Percentiles rank a stretch among this genome's conserved stretches.
phyloP scores from a whole-genome alignment of 1,140 invertebrate species.

The Trissolcus basalis region DNA sequence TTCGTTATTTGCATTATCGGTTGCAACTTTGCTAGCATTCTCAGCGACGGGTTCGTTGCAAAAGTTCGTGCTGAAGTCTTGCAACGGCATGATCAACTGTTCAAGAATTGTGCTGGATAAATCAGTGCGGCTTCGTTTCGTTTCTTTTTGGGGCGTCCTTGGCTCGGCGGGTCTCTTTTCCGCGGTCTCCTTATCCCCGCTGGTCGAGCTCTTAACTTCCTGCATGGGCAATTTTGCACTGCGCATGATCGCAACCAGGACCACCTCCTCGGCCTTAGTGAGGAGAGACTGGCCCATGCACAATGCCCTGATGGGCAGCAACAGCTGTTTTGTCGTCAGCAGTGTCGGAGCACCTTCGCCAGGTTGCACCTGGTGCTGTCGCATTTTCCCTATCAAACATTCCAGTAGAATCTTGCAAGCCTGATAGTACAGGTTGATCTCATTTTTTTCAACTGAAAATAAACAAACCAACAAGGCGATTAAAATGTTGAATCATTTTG shows the following conservation, averaged over 20 bases:
- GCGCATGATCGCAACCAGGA: constrained; percentile 81
- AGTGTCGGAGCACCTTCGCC: constrained; percentile 67
- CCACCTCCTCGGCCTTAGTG: constrained; percentile 78
- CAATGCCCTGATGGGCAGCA: constrained; percentile 79
- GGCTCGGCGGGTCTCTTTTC: constrained; percentile 21
- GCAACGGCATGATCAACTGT: constrained; percentile 80
- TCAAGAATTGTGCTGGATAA: constrained; percentile 81
- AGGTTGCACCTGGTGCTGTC: constrained; percentile 63
- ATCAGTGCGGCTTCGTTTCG: constrained; percentile 78
- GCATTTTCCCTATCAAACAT: constrained; percentile 78
- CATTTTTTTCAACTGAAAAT: constrained; percentile 79
- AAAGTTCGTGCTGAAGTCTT: constrained; percentile 71
- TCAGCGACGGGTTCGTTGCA: constrained; percentile 60
- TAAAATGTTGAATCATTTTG: too few species aligned
- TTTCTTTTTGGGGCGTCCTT: constrained; percentile 10
- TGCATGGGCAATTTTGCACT: constrained; percentile 81
- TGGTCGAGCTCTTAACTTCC: constrained; percentile 73
- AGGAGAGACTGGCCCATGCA: constrained; percentile 79
- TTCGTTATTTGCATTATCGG: constrained; percentile 60
- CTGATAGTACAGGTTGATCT: constrained; percentile 77
- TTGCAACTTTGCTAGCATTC: constrained; percentile 59
- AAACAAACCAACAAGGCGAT: neutral
- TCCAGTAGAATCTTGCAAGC: constrained; percentile 79
- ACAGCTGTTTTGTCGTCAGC: constrained; percentile 76
- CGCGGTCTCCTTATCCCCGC: constrained; percentile 69